Base-by-base conservation (phyloP, 2,888 invertebrate species). In the Hemistola chrysoprasaria region DNA sequence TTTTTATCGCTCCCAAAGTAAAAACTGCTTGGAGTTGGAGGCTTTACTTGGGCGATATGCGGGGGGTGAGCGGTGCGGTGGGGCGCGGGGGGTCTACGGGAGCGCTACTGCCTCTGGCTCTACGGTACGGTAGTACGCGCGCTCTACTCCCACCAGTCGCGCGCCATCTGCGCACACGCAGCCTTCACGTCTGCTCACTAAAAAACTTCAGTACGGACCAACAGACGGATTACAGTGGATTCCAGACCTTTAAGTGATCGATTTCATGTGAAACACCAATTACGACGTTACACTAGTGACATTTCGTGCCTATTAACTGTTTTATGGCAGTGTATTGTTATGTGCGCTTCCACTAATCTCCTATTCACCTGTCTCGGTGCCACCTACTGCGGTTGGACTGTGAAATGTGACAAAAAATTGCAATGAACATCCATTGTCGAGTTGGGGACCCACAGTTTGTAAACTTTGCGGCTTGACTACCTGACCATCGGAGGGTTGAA, bases 341-440 rank as follows among this genome's bases (percentile, higher is more conserved):
- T 82, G 81, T 77, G 68, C 76, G 74, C 74, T 66, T 72, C 77
- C 66, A 78, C 75, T 81, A 80, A 86, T 85, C 80, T 75, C 56
- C 78, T 79, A 79, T 83, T 81, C 84, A 84, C 83, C 83, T 83
- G 82, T 78, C 60, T 68, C 63, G 56, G 66, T 57, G 69, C 74
- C 74, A 78, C 78, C 71, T 67, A 69, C 69, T 77, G 82, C 69
- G 78, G 80, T 78, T 70, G 61, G 69, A 78, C 84, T 79, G 81
- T 87, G 84, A 82, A 87, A 86, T 86, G 85, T 84, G 85, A 85
- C 81, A 87, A 87, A 86, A 86, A 87, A 84, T 82, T 78, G 86
- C 84, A 84, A 84, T 81, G 80, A 72, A 65, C 67, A 56, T 60
- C 71, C 66, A 69, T 78, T 78, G 78, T 79, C 56, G 50, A 49